phyloP scores from a whole-genome alignment of 1,140 invertebrate species.

The Pararge aegeria region DNA sequence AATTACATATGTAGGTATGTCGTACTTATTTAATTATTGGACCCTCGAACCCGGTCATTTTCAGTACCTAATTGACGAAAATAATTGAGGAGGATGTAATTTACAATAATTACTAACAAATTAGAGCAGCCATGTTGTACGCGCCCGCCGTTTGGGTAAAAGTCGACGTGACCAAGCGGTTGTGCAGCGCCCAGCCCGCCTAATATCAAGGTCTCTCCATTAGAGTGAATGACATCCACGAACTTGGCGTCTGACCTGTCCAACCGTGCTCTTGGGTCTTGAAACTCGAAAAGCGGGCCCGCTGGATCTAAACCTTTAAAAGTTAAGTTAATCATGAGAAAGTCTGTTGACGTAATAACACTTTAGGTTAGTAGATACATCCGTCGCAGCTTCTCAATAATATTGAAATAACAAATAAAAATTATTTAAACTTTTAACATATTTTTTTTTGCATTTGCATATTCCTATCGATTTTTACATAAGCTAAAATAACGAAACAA shows the following conservation, averaged over 20 bases:
- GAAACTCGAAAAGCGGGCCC: constrained; percentile 93
- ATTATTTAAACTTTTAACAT: too few species aligned
- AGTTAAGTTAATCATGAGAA: not conserved
- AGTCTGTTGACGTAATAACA: too few species aligned
- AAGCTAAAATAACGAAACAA: too few species aligned
- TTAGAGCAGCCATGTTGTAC: constrained; percentile 89
- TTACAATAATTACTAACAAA: constrained; percentile 44
- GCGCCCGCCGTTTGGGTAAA: constrained; percentile 94
- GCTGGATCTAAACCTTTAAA: constrained; percentile 91
- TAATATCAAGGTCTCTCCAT: constrained; percentile 92
- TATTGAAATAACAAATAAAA: too few species aligned
- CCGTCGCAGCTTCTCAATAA: too few species aligned
- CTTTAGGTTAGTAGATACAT: too few species aligned
- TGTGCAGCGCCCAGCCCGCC: constrained; percentile 92
- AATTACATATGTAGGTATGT: too few species aligned
- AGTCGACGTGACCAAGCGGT: constrained; percentile 94
- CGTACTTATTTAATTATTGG: too few species aligned
- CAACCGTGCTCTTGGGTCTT: constrained; percentile 89
- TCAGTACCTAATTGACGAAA: not conserved
- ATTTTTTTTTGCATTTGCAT: too few species aligned
- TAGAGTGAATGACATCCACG: constrained; percentile 97
- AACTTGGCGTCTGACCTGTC: constrained; percentile 93
- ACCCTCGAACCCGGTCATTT: too few species aligned
- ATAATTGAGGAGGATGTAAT: not conserved
- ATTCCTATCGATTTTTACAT: too few species aligned